A percentile compares a stretch with the other conserved stretches of the same genome.
phyloP scores from a whole-genome alignment of 2,797 vertebrate genomes.

The Rhinella marina region DNA sequence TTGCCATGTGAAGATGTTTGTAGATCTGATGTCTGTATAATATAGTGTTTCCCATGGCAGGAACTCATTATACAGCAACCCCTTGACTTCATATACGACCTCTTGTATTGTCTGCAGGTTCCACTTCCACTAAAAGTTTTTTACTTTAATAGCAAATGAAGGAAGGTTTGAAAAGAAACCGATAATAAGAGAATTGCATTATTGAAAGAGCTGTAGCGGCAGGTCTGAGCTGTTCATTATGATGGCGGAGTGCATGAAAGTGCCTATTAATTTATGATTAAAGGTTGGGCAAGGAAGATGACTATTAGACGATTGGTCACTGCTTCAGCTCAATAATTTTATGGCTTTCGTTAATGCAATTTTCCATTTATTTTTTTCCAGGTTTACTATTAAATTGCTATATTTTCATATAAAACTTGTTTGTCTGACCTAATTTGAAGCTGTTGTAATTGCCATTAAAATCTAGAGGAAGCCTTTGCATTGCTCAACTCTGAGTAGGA shows the following conservation, averaged over 20 bases:
- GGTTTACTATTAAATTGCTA: neutral
- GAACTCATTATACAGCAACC: conserved; percentile 5
- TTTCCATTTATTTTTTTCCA: neutral
- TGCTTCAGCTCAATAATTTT: neutral
- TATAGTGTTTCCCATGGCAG: neutral
- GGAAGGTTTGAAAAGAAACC: neutral
- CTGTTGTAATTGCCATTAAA: neutral
- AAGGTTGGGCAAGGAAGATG: neutral
- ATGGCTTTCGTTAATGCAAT: neutral
- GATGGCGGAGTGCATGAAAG: conserved; percentile 6
- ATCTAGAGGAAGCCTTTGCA: neutral
- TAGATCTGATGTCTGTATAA: neutral
- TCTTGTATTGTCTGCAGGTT: conserved; percentile 10
- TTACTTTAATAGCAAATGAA: conserved; percentile 8
- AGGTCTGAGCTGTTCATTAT: neutral
- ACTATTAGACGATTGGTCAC: neutral
- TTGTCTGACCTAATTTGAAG: neutral
- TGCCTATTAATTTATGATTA: conserved; percentile 35
- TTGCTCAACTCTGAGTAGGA: neutral
- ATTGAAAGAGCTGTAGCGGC: conserved; percentile 8
- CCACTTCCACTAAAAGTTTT: conserved; percentile 15
- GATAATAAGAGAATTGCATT: conserved; percentile 12
- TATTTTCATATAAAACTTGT: neutral
- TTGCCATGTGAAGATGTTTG: conserved; percentile 19
- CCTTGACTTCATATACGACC: neutral